A percentile compares a stretch with the other conserved stretches of the same genome.
Conservation (phyloP, 2,888 invertebrate genomes). For the Fissipunctia ypsillon region DNA sequence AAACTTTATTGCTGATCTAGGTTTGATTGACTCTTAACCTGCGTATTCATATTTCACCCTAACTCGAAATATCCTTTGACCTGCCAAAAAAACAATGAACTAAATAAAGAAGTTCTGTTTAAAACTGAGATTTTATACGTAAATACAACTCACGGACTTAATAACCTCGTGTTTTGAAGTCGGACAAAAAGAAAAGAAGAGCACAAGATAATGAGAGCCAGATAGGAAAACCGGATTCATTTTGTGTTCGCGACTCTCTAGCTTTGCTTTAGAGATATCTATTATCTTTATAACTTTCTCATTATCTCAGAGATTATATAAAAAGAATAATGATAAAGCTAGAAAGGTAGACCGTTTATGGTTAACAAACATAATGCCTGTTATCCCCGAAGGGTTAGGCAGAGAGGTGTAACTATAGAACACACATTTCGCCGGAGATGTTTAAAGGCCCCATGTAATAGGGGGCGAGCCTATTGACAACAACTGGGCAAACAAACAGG, state of each 20-base stretch:
- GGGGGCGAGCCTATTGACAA: background rate
- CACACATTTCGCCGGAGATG: background rate
- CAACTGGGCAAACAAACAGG: background rate
- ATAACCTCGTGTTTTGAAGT: background rate
- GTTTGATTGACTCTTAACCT: background rate
- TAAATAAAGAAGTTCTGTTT: background rate
- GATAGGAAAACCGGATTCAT: conserved; percentile 1
- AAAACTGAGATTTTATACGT: background rate
- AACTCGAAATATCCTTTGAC: conserved; percentile 3
- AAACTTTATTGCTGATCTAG: background rate
- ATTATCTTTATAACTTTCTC: conserved; percentile 4
- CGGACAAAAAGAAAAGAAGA: background rate
- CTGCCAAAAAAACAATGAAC: background rate
- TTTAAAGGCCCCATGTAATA: no score
- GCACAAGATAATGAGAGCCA: background rate
- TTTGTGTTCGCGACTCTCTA: background rate
- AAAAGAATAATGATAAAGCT: background rate
- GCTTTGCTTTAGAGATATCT: background rate
- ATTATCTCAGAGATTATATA: background rate
- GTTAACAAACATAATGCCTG: no score
- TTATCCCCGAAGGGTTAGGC: background rate
- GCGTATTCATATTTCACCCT: background rate
- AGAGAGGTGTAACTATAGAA: background rate
- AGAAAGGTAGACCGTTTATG: background rate
- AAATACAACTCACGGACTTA: background rate